phyloP scores from a whole-genome alignment of 2,888 invertebrate species.

The Dryomyza anilis region DNA sequence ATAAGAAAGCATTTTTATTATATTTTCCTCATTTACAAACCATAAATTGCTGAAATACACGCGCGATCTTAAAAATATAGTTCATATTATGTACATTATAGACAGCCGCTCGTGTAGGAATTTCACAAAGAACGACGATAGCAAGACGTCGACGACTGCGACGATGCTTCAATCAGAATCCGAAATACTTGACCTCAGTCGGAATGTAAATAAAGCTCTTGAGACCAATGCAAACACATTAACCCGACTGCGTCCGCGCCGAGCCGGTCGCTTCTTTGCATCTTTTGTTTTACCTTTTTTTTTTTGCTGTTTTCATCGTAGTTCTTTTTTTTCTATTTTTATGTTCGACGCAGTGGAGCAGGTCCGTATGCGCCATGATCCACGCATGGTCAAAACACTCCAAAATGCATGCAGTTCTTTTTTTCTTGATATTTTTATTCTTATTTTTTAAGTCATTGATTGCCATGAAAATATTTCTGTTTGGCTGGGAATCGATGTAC shows the following conservation, averaged over 20 bases:
- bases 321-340: neutral
- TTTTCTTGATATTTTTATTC: neutral
- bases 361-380: too few relatives aligned
- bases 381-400: too few relatives aligned
- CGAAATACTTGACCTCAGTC: slow-evolving; percentile 32
- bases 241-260: neutral
- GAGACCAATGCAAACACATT: slow-evolving; percentile 27
- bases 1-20: too few relatives aligned
- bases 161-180: neutral
- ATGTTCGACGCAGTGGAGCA: too few relatives aligned
- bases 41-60: neutral
- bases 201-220: slow-evolving; percentile 35
- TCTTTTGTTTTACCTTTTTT: slow-evolving; percentile 1
- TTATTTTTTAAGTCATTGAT: too few relatives aligned
- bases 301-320: neutral
- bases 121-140: too few relatives aligned
- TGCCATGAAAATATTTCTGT: too few relatives aligned
- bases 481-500: too few relatives aligned
- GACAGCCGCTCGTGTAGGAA: neutral
- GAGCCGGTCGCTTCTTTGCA: slow-evolving; percentile 8
- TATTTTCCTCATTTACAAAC: neutral
- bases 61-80: neutral
- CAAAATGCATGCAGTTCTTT: too few relatives aligned
- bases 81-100: neutral
- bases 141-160: neutral